Base-by-base conservation (phyloP, 23 tunicate species). In the Botrylloides violaceus region DNA sequence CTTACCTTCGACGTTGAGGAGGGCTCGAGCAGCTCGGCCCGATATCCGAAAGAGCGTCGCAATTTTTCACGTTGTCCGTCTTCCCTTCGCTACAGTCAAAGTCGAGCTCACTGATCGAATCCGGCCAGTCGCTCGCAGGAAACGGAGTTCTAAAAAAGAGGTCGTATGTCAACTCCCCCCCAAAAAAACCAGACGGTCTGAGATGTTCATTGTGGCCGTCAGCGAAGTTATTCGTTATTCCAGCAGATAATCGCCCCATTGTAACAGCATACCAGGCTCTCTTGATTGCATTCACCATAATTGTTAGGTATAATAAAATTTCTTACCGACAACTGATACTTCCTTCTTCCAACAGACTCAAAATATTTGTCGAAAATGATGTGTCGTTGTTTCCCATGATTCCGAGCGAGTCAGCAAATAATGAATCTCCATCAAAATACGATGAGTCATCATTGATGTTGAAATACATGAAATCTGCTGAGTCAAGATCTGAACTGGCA, bases 1-100 rank as follows among this genome's bases (percentile, higher is more conserved):
- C 65, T 25, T 22, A 56, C 64, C 64, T 72, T 72, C 64, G 49
- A 20, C 77, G 22, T 72, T 72, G 77, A 33, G 64, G 64, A n/a
- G 64, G 64, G 15, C 38, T 50, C 32, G 77, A 72, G 49, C 77
- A 53, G 33, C 38, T 50, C 36, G 96, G 96, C 34, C 84, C 84
- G 38, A 88, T 88, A 36, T 88, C 96, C 37, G 88, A 81, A 23
- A 83, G 80, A 12, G 96, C 96, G 55, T 88, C 96, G 59, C 96
- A 88, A 76, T 88, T 88, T 4, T 37, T 61, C 5, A 36, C 70
- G 29, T 87, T 82, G 3, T 65, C 74, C 22, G 71, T 31, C 24
- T 76, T 80, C 20, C 74, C 82, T 33, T 80, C 95, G 43, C 84
- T 82, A 79, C 96, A 88, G 77, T 88, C 96, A 37, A 88, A 88